phyloP scores from a whole-genome alignment of 2,797 vertebrate species.

The Xiphorhynchus erythropygius region DNA sequence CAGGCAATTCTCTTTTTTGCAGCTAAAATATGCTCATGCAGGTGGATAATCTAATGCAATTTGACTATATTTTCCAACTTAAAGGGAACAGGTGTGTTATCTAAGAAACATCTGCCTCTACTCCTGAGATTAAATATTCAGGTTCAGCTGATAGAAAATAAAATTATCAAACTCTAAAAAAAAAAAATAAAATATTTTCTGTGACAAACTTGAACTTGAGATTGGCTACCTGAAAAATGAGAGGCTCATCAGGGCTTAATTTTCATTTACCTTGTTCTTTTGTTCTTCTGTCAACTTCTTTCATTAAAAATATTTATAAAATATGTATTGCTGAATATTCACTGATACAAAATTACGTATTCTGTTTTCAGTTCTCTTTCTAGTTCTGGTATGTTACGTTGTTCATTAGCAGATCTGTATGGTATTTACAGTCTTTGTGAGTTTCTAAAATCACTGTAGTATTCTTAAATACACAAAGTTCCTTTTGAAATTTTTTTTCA shows the following conservation, averaged over 20 bases:
- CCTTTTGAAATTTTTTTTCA: neutral
- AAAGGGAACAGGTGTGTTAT: slow-evolving; percentile 72
- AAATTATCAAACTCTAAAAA: slow-evolving; percentile 45
- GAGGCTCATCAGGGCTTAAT: neutral
- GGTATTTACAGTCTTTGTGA: neutral
- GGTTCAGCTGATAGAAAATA: slow-evolving; percentile 40
- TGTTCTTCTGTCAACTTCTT: neutral
- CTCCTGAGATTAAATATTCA: slow-evolving; percentile 54
- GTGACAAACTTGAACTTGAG: slow-evolving; percentile 27
- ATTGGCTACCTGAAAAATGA: slow-evolving; percentile 2
- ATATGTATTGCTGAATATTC: neutral
- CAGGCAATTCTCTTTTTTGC: neutral
- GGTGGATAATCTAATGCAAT: slow-evolving; percentile 31
- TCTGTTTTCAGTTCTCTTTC: neutral
- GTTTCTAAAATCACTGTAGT: neutral
- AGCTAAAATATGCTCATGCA: neutral
- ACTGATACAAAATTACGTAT: neutral
- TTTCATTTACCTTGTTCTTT: slow-evolving; percentile 38
- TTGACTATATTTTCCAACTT: slow-evolving; percentile 39
- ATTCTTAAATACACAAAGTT: neutral
- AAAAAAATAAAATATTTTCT: slow-evolving; percentile 29
- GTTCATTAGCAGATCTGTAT: neutral
- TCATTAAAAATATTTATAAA: neutral
- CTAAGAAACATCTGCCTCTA: slow-evolving; percentile 72
- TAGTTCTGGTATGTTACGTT: neutral